These are phyloP conservation scores for Cyphomyrmex costatus DNA, from an alignment of 1,140 invertebrate genomes.

Conservation along the genomic window DNA sequence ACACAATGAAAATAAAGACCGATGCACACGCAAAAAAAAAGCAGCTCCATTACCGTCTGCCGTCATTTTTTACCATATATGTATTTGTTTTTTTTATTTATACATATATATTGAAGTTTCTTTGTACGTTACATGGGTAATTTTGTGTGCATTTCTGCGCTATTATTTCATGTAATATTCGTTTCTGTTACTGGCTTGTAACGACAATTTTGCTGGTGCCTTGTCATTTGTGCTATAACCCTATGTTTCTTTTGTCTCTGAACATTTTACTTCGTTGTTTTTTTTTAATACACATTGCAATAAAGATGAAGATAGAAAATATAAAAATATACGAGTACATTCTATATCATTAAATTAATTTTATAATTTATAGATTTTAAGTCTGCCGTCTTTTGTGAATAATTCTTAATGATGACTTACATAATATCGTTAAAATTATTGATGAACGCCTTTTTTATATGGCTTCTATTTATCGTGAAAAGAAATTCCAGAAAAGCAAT, in stretches of 20 bases:
- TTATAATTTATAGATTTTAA: not conserved
- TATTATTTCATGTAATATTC: too few relatives aligned
- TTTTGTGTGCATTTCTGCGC: too few relatives aligned
- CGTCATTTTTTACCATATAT: not conserved
- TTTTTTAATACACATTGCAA: too few relatives aligned
- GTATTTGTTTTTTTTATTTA: not conserved
- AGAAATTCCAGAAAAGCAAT: constrained; percentile 20
- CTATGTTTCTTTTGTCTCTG: too few relatives aligned
- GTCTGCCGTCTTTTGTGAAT: not conserved
- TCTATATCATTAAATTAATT: not conserved
- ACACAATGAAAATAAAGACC: constrained; percentile 25
- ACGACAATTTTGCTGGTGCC: too few relatives aligned
- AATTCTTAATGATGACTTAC: not conserved
- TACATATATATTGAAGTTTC: not conserved
- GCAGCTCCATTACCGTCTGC: not conserved
- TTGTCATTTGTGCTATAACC: too few relatives aligned
- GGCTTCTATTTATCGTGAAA: not conserved
- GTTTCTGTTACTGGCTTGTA: too few relatives aligned
- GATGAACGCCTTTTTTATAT: not conserved
- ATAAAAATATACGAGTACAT: too few relatives aligned
- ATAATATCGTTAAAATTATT: not conserved
- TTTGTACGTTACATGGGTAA: too few relatives aligned
- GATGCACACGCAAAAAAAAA: not conserved
- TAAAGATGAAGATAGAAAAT: too few relatives aligned
- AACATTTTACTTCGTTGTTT: too few relatives aligned